phyloP scores from a whole-genome alignment of 1,140 invertebrate genomes.

The Hylaeus anthracinus region DNA sequence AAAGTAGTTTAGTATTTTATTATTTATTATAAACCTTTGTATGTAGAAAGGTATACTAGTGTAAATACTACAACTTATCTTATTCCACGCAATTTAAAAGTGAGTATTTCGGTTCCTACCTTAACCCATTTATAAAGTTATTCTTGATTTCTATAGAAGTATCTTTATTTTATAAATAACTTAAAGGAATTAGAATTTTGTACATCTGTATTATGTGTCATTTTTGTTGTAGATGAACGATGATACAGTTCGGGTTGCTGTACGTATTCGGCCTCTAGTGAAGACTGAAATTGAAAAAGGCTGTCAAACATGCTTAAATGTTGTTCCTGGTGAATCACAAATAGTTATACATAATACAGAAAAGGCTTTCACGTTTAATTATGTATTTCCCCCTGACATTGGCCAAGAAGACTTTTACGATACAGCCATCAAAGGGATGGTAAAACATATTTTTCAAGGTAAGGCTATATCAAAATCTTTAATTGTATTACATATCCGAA shows the following conservation, averaged over 20 bases:
- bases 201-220: not conserved
- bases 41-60: too few species aligned
- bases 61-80: too few species aligned
- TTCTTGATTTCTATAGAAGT: too few species aligned
- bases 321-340: constrained; percentile 84
- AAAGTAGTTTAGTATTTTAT: too few species aligned
- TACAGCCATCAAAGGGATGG: constrained; percentile 87
- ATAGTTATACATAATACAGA: constrained; percentile 87
- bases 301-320: constrained; percentile 85
- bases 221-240: constrained; percentile 71
- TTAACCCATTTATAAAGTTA: too few species aligned
- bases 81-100: too few species aligned
- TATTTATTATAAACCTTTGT: too few species aligned
- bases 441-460: constrained; percentile 92
- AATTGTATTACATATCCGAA: not conserved
- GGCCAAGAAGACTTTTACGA: constrained; percentile 90
- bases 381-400: constrained; percentile 88
- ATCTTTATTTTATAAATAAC: too few species aligned
- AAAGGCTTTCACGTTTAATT: constrained; percentile 93
- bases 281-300: constrained; percentile 86
- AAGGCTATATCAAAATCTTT: constrained; percentile 45
- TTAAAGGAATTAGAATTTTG: too few species aligned
- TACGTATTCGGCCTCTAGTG: constrained; percentile 90
- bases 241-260: constrained; percentile 86
- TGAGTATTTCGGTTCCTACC: too few species aligned